Evolutionary conservation across 2,888 invertebrate species (phyloP), one percentile per base, ranked within the genome.

Genomic region (Plusia festucae): DNA sequence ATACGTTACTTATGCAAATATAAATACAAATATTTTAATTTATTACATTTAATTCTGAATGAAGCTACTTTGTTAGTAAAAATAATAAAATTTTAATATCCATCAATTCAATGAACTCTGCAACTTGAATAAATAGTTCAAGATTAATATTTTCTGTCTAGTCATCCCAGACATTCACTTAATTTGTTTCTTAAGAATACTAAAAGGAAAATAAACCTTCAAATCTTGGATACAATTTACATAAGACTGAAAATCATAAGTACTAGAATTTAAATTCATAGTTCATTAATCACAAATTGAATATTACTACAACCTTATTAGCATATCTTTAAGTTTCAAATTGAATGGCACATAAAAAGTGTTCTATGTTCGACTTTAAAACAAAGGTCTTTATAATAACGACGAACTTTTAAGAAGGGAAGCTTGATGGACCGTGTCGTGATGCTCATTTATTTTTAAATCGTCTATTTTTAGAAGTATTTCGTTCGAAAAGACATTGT

Each of bases 351-450:
- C 40, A 6, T n/a, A n/a, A n/a, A n/a, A 4, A 40, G 8, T 1
- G 8, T 30, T 30, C 8, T 0, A 6, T 30, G 30, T 30, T 9
- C 30, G 2, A 30, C 30, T 40, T 4, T n/a, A n/a, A n/a, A n/a
- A 15, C 5, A 15, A 34, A n/a, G 15, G 4, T 40, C n/a, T 40
- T 40, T 40, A 40, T 40, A 40, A 40, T 40, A n/a, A 40, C 40
- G 40, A 40, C n/a, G 40, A 40, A 40, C 40, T 40, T 40, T 40
- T 40, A 40, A 40, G 34, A 15, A 40, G 40, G n/a, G n/a, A n/a
- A 40, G n/a, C n/a, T 40, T 40, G 40, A n/a, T n/a, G 1, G n/a
- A 40, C n/a, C 40, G 40, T 40, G 40, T 7, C 40, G 4, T n/a
- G 40, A 40, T 40, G 40, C n/a, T 40, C 40, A 40, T 40, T 40